A percentile compares a stretch with the other conserved stretches of the same genome.
Evolutionary conservation across 2,888 invertebrate species (phyloP).

Genomic region (Chrysodeixis includens): DNA sequence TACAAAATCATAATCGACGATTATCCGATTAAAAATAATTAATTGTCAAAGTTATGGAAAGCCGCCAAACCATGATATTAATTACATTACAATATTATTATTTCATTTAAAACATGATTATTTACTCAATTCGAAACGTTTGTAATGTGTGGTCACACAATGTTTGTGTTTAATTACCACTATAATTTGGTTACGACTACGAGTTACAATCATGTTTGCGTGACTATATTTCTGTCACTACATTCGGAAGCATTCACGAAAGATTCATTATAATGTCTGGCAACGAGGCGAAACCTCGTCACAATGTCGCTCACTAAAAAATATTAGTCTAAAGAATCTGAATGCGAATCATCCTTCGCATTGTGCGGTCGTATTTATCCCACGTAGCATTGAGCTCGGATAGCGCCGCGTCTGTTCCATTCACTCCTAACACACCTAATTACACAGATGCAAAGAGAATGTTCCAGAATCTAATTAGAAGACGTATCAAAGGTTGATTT

Average conservation of each 20-base stretch:
- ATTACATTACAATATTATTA: too few relatives aligned
- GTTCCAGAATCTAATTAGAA: constrained; percentile 39
- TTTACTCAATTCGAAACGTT: constrained; percentile 20
- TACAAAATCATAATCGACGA: too few relatives aligned
- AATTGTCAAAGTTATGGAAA: too few relatives aligned
- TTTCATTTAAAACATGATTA: constrained; percentile 22
- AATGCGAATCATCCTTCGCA: constrained; percentile 18
- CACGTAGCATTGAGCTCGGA: constrained; percentile 6
- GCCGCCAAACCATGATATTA: too few relatives aligned
- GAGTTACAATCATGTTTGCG: constrained; percentile 16
- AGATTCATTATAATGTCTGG: constrained; percentile 44
- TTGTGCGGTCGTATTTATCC: constrained; percentile 13
- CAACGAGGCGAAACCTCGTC: constrained; percentile 22
- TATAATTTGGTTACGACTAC: constrained; percentile 17
- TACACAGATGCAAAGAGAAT: constrained; percentile 25
- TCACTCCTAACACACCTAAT: constrained; percentile 16
- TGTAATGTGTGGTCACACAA: constrained; percentile 14
- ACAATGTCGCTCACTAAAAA: constrained; percentile 36
- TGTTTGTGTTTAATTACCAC: constrained; percentile 23
- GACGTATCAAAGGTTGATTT: constrained; percentile 33
- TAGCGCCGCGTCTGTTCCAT: constrained; percentile 7
- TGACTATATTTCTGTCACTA: constrained; percentile 7
- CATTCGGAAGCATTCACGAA: constrained; percentile 23
- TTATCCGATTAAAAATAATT: too few relatives aligned
- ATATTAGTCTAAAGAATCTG: constrained; percentile 25